Percentiles rank a stretch among this genome's conserved stretches.
Conservation (phyloP, 2,888 invertebrate species). For the Lottia gigantea region DNA sequence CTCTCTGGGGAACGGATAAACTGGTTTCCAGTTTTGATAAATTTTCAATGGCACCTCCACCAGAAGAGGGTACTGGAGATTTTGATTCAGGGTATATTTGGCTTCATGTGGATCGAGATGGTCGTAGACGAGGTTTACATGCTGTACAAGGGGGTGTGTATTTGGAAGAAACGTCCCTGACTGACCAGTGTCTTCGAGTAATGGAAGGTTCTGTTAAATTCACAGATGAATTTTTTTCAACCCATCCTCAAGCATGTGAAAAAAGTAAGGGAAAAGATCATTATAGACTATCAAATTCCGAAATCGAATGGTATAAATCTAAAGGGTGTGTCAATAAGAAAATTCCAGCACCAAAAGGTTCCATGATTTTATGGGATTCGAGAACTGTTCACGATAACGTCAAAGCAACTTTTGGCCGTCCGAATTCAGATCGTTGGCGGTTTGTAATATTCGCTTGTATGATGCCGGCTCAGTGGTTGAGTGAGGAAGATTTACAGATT, state of each 20-base stretch:
- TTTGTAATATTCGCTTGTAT: background rate
- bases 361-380: background rate
- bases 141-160: background rate
- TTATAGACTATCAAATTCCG: background rate
- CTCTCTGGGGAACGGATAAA: background rate
- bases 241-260: background rate
- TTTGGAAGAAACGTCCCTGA: background rate
- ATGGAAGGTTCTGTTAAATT: background rate
- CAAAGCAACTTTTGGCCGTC: background rate
- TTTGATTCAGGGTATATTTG: background rate
- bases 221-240: background rate
- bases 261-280: background rate
- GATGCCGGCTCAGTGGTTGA: background rate
- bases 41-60: background rate
- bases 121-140: background rate
- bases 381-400: background rate
- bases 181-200: background rate
- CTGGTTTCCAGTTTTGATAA: conserved; percentile 3
- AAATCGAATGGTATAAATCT: background rate
- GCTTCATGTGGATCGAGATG: background rate
- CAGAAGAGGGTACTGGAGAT: background rate
- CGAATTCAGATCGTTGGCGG: background rate
- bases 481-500: background rate
- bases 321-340: background rate
- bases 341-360: conserved; percentile 3